Evolutionary conservation across 1,140 invertebrate genomes (phyloP), one percentile per base, ranked within the genome.

Genomic region (Asbolus verrucosus): DNA sequence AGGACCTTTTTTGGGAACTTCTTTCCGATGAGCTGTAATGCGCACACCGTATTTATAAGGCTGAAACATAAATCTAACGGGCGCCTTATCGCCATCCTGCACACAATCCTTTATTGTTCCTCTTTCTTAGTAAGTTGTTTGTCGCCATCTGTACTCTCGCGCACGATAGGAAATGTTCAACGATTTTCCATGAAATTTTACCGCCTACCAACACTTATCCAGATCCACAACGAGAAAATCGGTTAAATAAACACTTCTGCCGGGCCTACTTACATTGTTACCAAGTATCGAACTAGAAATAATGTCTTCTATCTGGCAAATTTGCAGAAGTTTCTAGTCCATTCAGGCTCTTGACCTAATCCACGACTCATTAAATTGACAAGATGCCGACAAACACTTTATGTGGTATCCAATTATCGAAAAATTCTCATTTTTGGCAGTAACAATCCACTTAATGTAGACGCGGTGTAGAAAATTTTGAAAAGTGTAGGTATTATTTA

Each of bases 121-220:
- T 43, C 61, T 14, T 63, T 63, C 39, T 63, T 63, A 63, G 61
- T 43, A 39, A 43, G 31, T 63, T 41, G 36, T 63, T 63, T 63
- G 61, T 63, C 61, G 61, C 61, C 61, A 63, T 63, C 61, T 63
- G 61, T 39, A 63, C 21, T 33, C 39, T n/a, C 30, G 31, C 60
- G 16, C n/a, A n/a, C 33, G 8, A 50, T 50, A 54, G 46, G 46
- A 24, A 54, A 54, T 54, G 46, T 54, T 54, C 46, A 21, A 54
- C 46, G 21, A 54, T 54, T 16, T 54, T 27, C 21, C 46, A 54
- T 54, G 46, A 54, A 54, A 54, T 54, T 41, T 31, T 24, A 31
- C 19, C 46, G 18, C 24, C 16, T 18, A 19, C 33, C 33, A 11
- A 27, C 24, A 2, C 6, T 36, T 36, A n/a, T 11, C n/a, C 33